phyloP scores from a whole-genome alignment of 2,888 invertebrate genomes.

The Calameuta filiformis region DNA sequence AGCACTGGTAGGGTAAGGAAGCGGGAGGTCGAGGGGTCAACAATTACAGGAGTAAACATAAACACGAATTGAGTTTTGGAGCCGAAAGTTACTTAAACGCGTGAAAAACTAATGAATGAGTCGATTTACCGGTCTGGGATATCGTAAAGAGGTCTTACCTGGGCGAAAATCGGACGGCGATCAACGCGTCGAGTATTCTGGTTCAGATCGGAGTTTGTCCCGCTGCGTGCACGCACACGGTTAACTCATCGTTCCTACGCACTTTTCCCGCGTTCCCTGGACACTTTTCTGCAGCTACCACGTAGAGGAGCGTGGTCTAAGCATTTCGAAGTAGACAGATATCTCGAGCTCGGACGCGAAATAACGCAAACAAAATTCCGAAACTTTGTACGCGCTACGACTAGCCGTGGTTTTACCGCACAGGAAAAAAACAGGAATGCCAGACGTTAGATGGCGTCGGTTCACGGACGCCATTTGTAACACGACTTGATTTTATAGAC shows the following conservation, averaged over 20 bases:
- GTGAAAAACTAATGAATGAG: not conserved
- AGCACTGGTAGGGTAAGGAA: constrained; percentile 11
- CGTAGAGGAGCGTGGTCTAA: constrained; percentile 24
- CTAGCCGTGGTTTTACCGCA: constrained; percentile 50
- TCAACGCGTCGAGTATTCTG: constrained; percentile 4
- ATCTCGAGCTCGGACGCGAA: constrained; percentile 31
- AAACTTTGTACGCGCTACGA: constrained; percentile 41
- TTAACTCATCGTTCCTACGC: constrained; percentile 55
- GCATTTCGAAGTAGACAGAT: constrained; percentile 13
- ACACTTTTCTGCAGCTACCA: constrained; percentile 34
- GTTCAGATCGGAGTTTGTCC: constrained; percentile 14
- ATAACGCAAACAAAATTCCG: constrained; percentile 35
- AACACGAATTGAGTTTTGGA: constrained; percentile 47
- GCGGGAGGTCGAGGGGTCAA: constrained; percentile 34
- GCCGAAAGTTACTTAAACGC: constrained; percentile 11
- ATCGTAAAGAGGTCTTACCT: not conserved
- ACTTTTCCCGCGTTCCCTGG: constrained; percentile 37
- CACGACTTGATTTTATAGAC: constrained; percentile 6
- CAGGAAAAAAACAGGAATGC: constrained; percentile 60
- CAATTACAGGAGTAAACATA: constrained; percentile 61
- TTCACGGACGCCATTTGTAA: constrained; percentile 52
- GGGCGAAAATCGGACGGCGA: not conserved
- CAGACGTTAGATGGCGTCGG: constrained; percentile 66
- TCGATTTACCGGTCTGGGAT: not conserved
- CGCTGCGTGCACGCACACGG: constrained; percentile 47